Percentiles rank a stretch among this genome's conserved stretches.
Conservation (phyloP, 1,140 invertebrate species). For the Parapsyche elsis region DNA sequence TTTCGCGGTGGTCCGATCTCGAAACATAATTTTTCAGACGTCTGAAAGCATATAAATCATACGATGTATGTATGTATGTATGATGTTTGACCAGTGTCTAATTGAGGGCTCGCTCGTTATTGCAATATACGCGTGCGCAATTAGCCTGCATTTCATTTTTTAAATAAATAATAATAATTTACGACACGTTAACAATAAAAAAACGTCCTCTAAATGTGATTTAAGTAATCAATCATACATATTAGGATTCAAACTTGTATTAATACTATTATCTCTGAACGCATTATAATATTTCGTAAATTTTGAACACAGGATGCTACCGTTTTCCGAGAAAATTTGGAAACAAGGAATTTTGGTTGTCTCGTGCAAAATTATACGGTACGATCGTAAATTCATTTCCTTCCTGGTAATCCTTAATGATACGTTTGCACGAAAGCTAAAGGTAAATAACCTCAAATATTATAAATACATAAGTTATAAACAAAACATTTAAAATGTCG, state of each 20-base stretch:
- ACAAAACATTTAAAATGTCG: too few species aligned
- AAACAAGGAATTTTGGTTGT: neutral
- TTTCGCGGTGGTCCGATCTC: neutral
- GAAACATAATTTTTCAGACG: neutral
- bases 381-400: constrained; percentile 19
- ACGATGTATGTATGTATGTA: neutral
- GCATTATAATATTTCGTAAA: neutral
- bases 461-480: neutral
- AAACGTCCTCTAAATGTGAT: too few species aligned
- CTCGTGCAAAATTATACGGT: constrained; percentile 3
- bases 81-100: neutral
- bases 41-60: neutral
- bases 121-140: neutral
- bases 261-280: too few species aligned
- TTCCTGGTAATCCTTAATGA: constrained; percentile 25
- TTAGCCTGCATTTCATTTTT: neutral
- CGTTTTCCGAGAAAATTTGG: neutral
- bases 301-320: neutral
- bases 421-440: neutral
- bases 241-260: too few species aligned
- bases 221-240: too few species aligned
- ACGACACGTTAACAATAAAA: too few species aligned
- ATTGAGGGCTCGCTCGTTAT: neutral
- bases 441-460: neutral
- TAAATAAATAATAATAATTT: neutral